Evolutionary conservation across 2,797 vertebrate species (phyloP).

Genomic region (Lophotriccus pileatus): DNA sequence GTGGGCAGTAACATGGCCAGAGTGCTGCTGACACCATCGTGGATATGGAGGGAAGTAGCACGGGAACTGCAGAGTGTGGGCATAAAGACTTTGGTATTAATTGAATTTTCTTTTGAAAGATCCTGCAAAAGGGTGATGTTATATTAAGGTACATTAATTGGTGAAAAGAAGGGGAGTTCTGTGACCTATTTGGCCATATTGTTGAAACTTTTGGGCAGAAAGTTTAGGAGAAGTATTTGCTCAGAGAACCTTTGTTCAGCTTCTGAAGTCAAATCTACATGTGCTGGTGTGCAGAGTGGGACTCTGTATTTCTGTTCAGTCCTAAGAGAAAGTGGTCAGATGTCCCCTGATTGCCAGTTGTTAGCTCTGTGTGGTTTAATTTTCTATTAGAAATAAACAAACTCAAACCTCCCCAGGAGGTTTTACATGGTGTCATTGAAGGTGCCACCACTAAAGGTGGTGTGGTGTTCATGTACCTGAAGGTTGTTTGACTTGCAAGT

Average conservation of each 20-base stretch:
- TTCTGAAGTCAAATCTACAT: not conserved
- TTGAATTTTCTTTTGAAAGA: not conserved
- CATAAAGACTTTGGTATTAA: not conserved
- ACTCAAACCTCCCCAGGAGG: not conserved
- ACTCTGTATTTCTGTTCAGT: not conserved
- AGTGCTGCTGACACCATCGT: rapidly evolving
- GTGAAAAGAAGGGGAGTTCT: not conserved
- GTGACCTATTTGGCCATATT: not conserved
- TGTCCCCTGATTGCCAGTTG: not conserved
- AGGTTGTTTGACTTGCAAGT: not conserved
- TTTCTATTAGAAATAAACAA: not conserved
- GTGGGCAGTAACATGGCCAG: not conserved
- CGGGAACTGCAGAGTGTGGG: not conserved
- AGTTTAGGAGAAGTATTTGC: not conserved
- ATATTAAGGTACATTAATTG: not conserved
- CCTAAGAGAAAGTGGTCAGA: not conserved
- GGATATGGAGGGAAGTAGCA: not conserved
- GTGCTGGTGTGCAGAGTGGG: not conserved
- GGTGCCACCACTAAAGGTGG: not conserved
- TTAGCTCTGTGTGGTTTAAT: not conserved
- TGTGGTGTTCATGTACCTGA: not conserved
- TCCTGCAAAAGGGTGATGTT: not conserved
- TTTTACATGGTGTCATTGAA: not conserved
- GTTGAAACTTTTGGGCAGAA: not conserved
- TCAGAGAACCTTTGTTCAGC: not conserved